Conservation (phyloP, 2,797 vertebrate species). For the Girardinus metallicus region DNA sequence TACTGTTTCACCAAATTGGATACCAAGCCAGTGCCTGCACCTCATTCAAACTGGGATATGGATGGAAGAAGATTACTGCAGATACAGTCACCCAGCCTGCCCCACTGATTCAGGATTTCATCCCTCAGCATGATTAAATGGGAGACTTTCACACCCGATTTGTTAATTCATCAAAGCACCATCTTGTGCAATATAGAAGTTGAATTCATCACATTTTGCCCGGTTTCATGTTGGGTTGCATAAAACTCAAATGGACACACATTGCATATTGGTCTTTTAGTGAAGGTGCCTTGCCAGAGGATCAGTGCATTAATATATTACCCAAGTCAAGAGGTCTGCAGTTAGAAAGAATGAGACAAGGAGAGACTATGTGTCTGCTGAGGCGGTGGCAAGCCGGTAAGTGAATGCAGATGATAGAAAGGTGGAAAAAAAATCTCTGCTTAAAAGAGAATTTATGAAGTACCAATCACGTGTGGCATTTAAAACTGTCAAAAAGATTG, state of each 20-base stretch:
- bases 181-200: conserved; percentile 61
- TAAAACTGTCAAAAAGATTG: background rate
- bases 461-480: background rate
- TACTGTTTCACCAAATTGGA: conserved; percentile 57
- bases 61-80: conserved; percentile 66
- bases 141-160: conserved; percentile 73
- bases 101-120: conserved; percentile 60
- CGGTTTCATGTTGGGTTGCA: conserved; percentile 67
- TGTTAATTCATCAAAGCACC: conserved; percentile 79
- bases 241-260: conserved; percentile 65
- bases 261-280: conserved; percentile 67
- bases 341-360: conserved; percentile 28
- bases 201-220: conserved; percentile 77
- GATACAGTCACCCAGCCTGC: conserved; percentile 60
- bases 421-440: background rate
- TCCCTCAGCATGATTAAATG: conserved; percentile 75
- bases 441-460: background rate
- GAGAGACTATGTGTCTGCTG: conserved; percentile 23
- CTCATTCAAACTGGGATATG: conserved; percentile 55
- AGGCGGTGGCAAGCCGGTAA: conserved; percentile 39
- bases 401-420: conserved; percentile 32
- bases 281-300: conserved; percentile 56
- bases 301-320: conserved; percentile 60
- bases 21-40: conserved; percentile 55
- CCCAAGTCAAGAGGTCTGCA: conserved; percentile 47